phyloP scores from a whole-genome alignment of 2,113 vertebrate genomes.

The Mormoops blainvillei region DNA sequence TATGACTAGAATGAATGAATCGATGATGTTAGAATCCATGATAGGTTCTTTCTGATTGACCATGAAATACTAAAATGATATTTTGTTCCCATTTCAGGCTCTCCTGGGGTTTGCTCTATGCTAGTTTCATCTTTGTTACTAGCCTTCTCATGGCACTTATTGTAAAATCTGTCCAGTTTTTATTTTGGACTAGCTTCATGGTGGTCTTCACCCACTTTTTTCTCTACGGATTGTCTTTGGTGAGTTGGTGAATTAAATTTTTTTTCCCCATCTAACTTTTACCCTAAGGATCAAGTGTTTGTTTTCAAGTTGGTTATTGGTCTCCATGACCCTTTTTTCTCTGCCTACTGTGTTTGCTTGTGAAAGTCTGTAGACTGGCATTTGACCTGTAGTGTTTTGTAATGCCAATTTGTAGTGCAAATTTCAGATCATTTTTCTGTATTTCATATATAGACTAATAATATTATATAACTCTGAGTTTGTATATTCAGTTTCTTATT shows the following conservation, averaged over 20 bases:
- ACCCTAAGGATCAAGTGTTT: not conserved
- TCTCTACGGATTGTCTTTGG: slow-evolving; percentile 76
- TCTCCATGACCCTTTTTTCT: not conserved
- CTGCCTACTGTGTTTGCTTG: not conserved
- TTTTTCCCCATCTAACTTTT: not conserved
- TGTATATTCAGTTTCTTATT: not conserved
- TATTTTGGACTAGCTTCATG: slow-evolving; percentile 66
- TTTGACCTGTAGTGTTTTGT: not conserved
- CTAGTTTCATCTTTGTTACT: slow-evolving; percentile 48
- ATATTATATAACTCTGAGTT: not conserved
- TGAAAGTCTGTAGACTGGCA: not conserved
- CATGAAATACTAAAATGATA: not conserved
- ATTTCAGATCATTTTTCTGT: not conserved
- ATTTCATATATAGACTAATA: not conserved
- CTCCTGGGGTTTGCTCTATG: slow-evolving; percentile 78
- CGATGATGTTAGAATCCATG: not conserved
- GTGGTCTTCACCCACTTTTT: slow-evolving; percentile 55
- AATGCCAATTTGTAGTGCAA: not conserved
- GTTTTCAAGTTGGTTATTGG: not conserved
- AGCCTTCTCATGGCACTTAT: slow-evolving; percentile 60
- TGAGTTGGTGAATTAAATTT: slow-evolving; percentile 56
- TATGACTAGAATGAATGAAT: not conserved
- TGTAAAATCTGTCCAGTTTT: fast-evolving
- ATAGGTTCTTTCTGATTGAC: not conserved
- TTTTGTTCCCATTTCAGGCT: slow-evolving; percentile 63